Conservation (phyloP, 2,113 vertebrate species). For the Struthio camelus region DNA sequence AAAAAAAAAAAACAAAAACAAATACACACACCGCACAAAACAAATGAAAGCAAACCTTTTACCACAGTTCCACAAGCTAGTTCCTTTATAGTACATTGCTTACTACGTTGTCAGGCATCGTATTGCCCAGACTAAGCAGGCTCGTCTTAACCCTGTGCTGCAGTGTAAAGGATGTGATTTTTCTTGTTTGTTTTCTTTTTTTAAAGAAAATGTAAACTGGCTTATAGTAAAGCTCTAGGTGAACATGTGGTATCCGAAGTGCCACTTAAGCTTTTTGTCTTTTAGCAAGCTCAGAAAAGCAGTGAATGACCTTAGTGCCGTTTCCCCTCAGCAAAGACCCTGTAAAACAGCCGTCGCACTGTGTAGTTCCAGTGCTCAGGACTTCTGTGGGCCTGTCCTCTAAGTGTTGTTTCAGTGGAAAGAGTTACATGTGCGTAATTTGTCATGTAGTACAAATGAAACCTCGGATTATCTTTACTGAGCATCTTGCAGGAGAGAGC, state of each 20-base stretch:
- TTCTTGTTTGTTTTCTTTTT: not conserved
- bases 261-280: conserved; percentile 7
- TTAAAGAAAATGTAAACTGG: not conserved
- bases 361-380: not conserved
- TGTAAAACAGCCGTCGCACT: not conserved
- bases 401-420: not conserved
- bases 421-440: accelerated
- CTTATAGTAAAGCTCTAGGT: not conserved
- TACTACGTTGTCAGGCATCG: not conserved
- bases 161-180: not conserved
- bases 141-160: not conserved
- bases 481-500: accelerated
- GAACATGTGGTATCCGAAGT: not conserved
- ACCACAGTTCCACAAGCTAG: not conserved
- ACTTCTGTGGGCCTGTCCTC: not conserved
- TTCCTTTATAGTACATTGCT: not conserved
- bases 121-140: not conserved
- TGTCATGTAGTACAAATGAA: not conserved
- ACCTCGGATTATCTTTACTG: not conserved
- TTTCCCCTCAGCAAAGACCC: not conserved
- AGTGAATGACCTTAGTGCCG: not conserved
- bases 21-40: too few relatives aligned
- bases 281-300: not conserved
- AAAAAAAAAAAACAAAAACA: too few relatives aligned
- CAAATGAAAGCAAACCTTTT: not conserved